A percentile compares a stretch with the other conserved stretches of the same genome.
These are phyloP conservation scores for Silurus glanis DNA, from an alignment of 2,113 vertebrate genomes.

Conservation along the genomic window DNA sequence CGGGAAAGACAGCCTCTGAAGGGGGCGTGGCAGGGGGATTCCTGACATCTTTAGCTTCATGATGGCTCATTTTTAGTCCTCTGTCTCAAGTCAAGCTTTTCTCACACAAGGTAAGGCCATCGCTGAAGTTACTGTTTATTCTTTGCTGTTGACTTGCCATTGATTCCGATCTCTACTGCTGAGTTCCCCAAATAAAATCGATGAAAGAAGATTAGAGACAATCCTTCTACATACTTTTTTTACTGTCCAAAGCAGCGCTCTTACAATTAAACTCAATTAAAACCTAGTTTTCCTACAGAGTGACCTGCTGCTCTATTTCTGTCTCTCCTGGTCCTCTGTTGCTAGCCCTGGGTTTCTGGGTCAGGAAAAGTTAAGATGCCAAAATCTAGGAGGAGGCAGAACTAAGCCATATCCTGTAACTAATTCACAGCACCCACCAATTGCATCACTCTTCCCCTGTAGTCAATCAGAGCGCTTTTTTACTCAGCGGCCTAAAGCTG, in stretches of 20 bases:
- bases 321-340: not conserved
- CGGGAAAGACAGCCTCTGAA: no score
- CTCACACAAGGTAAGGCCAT: slow-evolving; percentile 26
- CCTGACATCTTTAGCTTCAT: slow-evolving; percentile 9
- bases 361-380: slow-evolving; percentile 13
- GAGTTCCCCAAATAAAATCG: slow-evolving; percentile 44
- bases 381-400: not conserved
- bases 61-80: slow-evolving; percentile 6
- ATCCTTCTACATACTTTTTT: slow-evolving; percentile 7
- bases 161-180: slow-evolving; percentile 37
- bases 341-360: slow-evolving; percentile 1
- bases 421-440: slow-evolving; percentile 4
- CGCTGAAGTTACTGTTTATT: slow-evolving; percentile 48
- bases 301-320: slow-evolving; percentile 23
- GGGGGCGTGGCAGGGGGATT: no score
- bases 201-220: slow-evolving; percentile 47
- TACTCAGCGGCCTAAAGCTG: not conserved
- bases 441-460: not conserved
- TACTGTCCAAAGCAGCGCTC: slow-evolving; percentile 15
- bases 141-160: slow-evolving; percentile 42
- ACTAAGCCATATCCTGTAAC: slow-evolving; percentile 17
- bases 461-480: not conserved
- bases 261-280: slow-evolving; percentile 24
- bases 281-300: slow-evolving; percentile 6
- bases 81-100: slow-evolving; percentile 29